Evolutionary conservation across 2,113 vertebrate species (phyloP).

Genomic region (Uropsilus gracilis): DNA sequence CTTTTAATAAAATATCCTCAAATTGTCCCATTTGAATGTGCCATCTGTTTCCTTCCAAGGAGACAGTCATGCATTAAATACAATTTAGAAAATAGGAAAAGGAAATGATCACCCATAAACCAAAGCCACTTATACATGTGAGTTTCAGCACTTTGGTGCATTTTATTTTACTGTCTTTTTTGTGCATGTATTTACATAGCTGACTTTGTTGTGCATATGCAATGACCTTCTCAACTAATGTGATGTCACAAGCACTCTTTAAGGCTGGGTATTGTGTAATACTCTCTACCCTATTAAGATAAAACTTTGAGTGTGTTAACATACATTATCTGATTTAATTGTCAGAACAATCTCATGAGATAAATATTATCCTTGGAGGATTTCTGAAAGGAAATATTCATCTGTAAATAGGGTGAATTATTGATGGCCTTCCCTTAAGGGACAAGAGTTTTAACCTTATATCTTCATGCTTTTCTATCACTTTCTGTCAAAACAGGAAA

Average conservation of each 20-base stretch:
- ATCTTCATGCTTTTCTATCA: not conserved
- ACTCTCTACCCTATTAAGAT: not conserved
- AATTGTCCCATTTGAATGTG: not conserved
- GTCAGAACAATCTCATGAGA: not conserved
- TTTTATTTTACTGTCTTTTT: not conserved
- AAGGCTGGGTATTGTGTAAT: not conserved
- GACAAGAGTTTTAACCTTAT: not conserved
- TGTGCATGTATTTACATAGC: too few species aligned
- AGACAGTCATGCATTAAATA: constrained; percentile 28
- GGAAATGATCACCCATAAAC: constrained; percentile 14
- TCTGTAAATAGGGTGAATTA: not conserved
- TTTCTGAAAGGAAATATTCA: constrained; percentile 7
- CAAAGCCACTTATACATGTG: not conserved
- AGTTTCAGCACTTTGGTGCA: not conserved
- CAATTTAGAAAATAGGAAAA: constrained; percentile 38
- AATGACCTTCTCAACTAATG: not conserved
- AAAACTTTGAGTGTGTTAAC: not conserved
- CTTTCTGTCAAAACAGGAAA: not conserved
- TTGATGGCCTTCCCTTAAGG: not conserved
- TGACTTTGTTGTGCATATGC: not conserved
- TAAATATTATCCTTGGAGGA: not conserved
- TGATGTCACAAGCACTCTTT: not conserved
- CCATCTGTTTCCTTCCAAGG: constrained; percentile 36
- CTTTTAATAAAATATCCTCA: constrained; percentile 26
- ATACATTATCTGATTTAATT: not conserved